Percentiles rank a stretch among this genome's conserved stretches.
phyloP scores from a whole-genome alignment of 2,113 vertebrate species.

The Condylura cristata region DNA sequence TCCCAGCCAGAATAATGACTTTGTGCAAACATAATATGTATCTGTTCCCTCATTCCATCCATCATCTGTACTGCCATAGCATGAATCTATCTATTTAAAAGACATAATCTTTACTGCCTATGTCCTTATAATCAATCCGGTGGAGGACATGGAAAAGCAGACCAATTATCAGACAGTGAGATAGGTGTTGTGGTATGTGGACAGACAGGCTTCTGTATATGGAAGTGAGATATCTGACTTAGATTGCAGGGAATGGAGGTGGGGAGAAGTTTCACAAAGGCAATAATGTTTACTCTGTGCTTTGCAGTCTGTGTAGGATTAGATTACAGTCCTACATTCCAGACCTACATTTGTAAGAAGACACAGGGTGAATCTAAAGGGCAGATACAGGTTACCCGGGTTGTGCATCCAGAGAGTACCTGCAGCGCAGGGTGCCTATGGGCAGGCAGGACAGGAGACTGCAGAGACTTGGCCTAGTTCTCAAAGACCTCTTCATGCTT shows the following conservation, averaged over 20 bases:
- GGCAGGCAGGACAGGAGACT: neutral
- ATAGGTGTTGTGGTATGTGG: neutral
- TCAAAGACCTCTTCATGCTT: neutral
- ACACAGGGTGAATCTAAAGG: neutral
- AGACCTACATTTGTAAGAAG: neutral
- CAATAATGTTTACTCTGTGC: neutral
- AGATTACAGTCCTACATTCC: neutral
- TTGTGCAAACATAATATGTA: neutral
- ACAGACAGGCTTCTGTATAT: neutral
- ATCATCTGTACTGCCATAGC: slow-evolving; percentile 2
- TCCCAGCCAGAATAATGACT: neutral
- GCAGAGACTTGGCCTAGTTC: neutral
- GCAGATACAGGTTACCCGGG: neutral
- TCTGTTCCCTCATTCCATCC: neutral
- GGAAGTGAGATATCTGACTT: neutral
- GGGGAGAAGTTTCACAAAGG: neutral
- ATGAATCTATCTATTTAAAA: slow-evolving; percentile 46
- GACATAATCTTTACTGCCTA: neutral
- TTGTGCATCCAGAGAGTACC: neutral
- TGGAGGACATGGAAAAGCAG: neutral
- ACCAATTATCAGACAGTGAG: neutral
- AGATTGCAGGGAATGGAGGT: neutral
- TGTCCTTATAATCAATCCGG: neutral
- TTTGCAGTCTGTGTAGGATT: neutral
- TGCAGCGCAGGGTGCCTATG: neutral